Evolutionary conservation across 2,888 invertebrate species (phyloP).

Genomic region (Sericinus montela): DNA sequence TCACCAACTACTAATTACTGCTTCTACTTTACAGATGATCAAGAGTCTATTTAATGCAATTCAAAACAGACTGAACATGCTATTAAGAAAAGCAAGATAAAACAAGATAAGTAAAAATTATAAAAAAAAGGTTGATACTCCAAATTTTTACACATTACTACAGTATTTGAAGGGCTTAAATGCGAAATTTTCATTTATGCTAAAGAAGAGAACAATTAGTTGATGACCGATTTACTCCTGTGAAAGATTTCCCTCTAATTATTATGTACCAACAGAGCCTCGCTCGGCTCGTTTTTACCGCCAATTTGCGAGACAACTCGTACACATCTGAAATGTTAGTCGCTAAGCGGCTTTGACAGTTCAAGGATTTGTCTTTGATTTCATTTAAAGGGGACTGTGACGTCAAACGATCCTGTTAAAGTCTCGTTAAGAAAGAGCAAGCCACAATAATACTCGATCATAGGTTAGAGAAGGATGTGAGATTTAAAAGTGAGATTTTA

Average conservation of each 20-base stretch:
- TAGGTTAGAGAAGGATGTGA: slow-evolving; percentile 6
- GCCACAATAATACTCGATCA: not conserved
- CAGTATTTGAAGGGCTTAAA: no score
- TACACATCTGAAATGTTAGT: slow-evolving; percentile 27
- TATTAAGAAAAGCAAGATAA: no score
- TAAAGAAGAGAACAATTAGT: not conserved
- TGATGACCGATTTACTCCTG: slow-evolving; percentile 25
- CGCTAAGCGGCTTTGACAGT: slow-evolving; percentile 32
- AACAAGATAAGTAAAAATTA: no score
- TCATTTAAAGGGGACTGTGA: slow-evolving; percentile 24
- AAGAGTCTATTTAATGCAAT: no score
- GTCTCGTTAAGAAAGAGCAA: slow-evolving; percentile 8
- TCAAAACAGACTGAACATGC: no score
- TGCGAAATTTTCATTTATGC: not conserved
- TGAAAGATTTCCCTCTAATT: slow-evolving; percentile 21
- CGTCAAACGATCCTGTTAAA: slow-evolving; percentile 19
- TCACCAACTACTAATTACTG: no score
- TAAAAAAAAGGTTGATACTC: no score
- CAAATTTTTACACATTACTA: no score
- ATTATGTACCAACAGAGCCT: slow-evolving; percentile 31
- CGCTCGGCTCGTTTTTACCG: slow-evolving; percentile 30
- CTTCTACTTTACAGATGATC: no score
- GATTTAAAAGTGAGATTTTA: slow-evolving; percentile 15
- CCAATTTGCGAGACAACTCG: slow-evolving; percentile 28
- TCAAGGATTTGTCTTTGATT: slow-evolving; percentile 29